A percentile compares a stretch with the other conserved stretches of the same genome.
These are phyloP conservation scores for Crax fasciolata DNA, from an alignment of 2,797 vertebrate genomes.

Conservation along the genomic window DNA sequence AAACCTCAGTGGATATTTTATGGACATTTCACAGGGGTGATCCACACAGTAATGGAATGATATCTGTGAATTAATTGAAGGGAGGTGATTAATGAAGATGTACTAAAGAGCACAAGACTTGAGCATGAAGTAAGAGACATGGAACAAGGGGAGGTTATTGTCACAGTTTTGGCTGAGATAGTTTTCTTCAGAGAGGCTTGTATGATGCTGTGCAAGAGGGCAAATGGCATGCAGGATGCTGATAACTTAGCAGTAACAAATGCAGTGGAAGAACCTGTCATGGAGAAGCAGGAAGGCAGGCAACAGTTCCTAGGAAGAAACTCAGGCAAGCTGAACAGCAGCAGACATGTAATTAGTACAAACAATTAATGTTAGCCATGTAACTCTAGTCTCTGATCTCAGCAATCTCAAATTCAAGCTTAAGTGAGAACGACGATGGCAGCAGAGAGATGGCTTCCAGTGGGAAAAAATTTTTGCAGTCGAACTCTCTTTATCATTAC, in stretches of 20 bases:
- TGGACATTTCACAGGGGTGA: background rate
- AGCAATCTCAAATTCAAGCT: background rate
- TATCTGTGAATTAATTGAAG: background rate
- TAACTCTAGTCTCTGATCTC: background rate
- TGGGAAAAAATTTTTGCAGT: background rate
- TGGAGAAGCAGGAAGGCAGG: background rate
- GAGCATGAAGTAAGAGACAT: background rate
- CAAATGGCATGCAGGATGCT: background rate
- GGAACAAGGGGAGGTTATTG: background rate
- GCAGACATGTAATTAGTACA: background rate
- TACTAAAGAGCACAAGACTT: background rate
- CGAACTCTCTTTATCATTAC: background rate
- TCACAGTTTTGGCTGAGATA: background rate
- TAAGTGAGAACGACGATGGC: rapidly evolving
- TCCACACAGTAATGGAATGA: background rate
- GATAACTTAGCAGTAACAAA: background rate
- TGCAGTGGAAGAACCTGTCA: background rate
- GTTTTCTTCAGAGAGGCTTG: background rate
- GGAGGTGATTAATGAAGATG: background rate
- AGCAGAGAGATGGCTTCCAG: background rate
- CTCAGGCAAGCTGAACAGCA: background rate
- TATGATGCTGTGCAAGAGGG: background rate
- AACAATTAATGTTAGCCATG: background rate
- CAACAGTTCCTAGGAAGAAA: background rate
- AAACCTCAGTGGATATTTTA: too few species aligned